These are phyloP conservation scores for Andrena camellia DNA, from an alignment of 2,888 invertebrate species.

Conservation along the genomic window DNA sequence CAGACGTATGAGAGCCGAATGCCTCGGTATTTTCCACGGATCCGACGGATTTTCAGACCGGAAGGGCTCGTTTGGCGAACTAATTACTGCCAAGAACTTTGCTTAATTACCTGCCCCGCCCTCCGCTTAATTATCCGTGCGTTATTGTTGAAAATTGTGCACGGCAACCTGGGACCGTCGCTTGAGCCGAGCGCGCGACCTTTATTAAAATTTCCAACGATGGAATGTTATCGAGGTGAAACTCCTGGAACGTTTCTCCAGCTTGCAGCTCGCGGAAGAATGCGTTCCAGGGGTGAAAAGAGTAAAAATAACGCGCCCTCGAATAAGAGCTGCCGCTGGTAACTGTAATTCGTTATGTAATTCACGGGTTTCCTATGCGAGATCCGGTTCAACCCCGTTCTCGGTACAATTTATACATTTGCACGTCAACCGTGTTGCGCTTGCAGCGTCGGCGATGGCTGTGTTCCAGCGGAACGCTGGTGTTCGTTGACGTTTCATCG, in stretches of 20 bases:
- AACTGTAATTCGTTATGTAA: not conserved
- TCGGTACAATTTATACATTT: not conserved
- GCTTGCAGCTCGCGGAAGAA: no score
- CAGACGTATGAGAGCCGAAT: no score
- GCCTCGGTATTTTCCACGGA: not conserved
- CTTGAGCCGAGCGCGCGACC: no score
- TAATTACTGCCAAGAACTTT: constrained; percentile 13
- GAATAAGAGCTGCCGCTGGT: not conserved
- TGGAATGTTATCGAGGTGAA: no score
- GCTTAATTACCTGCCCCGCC: not conserved
- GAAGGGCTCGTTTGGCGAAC: not conserved
- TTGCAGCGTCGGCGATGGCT: not conserved
- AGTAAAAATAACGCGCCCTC: not conserved
- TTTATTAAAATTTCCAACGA: no score
- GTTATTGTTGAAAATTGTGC: constrained; percentile 1
- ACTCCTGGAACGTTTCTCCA: no score
- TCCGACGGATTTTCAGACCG: not conserved
- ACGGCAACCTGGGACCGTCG: no score
- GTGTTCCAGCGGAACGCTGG: constrained; percentile 8
- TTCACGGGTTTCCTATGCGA: not conserved
- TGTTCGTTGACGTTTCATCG: constrained; percentile 5
- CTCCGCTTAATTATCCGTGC: not conserved
- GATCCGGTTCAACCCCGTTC: not conserved
- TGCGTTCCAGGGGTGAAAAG: no score
- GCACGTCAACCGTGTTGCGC: not conserved